Evolutionary conservation across 2,797 vertebrate species (phyloP).

Genomic region (Sebastes oblongus): DNA sequence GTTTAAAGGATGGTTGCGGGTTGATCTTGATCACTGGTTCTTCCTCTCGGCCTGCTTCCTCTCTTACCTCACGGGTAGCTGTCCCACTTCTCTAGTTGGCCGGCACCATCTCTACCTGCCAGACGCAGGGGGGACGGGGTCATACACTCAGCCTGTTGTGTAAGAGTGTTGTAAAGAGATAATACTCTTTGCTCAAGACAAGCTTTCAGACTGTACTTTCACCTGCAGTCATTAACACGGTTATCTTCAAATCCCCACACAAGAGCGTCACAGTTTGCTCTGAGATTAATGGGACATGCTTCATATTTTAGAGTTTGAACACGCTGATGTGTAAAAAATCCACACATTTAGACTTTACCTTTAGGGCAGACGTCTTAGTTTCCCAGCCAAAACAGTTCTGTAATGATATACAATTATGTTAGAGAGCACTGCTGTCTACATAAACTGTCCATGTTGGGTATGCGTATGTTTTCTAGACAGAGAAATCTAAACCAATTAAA

Average conservation of each 20-base stretch:
- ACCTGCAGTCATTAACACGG: slow-evolving; percentile 61
- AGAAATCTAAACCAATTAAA: slow-evolving; percentile 35
- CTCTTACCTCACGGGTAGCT: slow-evolving; percentile 51
- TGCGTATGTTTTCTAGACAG: slow-evolving; percentile 33
- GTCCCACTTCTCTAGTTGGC: slow-evolving; percentile 57
- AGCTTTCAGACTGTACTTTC: slow-evolving; percentile 65
- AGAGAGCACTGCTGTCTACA: slow-evolving; percentile 27
- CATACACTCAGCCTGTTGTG: slow-evolving; percentile 65
- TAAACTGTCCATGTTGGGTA: slow-evolving; percentile 38
- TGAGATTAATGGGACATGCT: neutral
- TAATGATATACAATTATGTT: slow-evolving; percentile 58
- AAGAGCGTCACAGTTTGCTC: neutral
- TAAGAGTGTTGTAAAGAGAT: slow-evolving; percentile 71
- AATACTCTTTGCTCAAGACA: slow-evolving; percentile 66
- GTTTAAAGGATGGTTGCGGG: slow-evolving; percentile 30
- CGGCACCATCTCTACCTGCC: slow-evolving; percentile 13
- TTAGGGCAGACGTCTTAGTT: slow-evolving; percentile 23
- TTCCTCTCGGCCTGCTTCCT: slow-evolving; percentile 67
- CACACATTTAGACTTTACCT: slow-evolving; percentile 14
- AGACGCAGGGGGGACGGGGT: slow-evolving; percentile 27
- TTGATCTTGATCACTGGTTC: slow-evolving; percentile 58
- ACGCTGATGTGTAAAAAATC: neutral
- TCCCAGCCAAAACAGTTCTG: slow-evolving; percentile 42
- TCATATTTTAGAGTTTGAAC: slow-evolving; percentile 21
- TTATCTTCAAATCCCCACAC: slow-evolving; percentile 52